Conservation (phyloP, 2,888 invertebrate species). For the Phalera bucephala region DNA sequence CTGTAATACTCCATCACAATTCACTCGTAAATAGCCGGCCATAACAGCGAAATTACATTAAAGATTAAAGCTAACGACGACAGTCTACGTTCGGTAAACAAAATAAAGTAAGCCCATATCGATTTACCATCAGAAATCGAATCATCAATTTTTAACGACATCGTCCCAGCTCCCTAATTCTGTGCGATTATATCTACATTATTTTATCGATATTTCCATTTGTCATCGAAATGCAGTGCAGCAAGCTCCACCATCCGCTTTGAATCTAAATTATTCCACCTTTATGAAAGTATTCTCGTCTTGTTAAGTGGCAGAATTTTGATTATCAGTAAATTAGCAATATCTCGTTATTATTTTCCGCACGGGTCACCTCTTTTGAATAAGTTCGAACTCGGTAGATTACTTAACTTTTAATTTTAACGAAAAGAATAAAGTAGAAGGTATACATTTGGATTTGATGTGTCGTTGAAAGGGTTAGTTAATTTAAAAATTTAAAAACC, state of each 20-base stretch:
- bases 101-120: conserved; percentile 40
- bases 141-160: conserved; percentile 71
- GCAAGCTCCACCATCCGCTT: conserved; percentile 23
- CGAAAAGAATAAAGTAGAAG: conserved; percentile 14
- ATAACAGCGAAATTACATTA: conserved; percentile 18
- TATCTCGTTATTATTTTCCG: conserved; percentile 43
- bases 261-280: conserved; percentile 29
- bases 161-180: conserved; percentile 59
- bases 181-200: conserved; percentile 57
- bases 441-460: not conserved
- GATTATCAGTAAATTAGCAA: conserved; percentile 44
- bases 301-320: conserved; percentile 29
- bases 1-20: not conserved
- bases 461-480: not conserved
- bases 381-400: conserved; percentile 31
- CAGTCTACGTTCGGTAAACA: conserved; percentile 12
- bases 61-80: conserved; percentile 20
- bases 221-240: conserved; percentile 50
- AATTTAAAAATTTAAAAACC: no score
- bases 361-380: conserved; percentile 16
- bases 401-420: conserved; percentile 43
- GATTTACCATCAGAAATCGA: conserved; percentile 69
- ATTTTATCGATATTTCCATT: conserved; percentile 36
- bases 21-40: not conserved
- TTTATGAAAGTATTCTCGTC: conserved; percentile 22